Conservation (phyloP, 2,113 vertebrate genomes). For the Dromaius novaehollandiae region DNA sequence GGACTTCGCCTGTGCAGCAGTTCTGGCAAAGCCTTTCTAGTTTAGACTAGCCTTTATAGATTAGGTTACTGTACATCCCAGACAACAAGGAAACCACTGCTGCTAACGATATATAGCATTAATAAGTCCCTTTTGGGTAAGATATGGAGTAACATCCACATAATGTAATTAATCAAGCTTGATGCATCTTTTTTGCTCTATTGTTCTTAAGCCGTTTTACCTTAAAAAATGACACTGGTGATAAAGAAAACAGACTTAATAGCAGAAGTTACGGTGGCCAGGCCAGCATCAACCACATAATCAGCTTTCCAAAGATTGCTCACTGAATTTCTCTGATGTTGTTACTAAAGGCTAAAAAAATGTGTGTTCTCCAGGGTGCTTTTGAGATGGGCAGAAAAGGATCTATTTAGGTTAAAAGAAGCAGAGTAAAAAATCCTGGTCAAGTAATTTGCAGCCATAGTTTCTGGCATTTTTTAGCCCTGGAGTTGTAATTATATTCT, state of each 20-base stretch:
- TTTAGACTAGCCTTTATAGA: neutral
- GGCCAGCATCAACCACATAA: neutral
- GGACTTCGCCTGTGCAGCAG: neutral
- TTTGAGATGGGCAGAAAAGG: neutral
- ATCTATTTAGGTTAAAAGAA: neutral
- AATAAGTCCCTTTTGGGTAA: neutral
- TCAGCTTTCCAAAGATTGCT: neutral
- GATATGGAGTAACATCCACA: neutral
- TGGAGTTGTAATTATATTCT: neutral
- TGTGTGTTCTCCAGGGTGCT: neutral
- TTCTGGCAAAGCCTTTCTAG: neutral
- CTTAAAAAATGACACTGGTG: neutral
- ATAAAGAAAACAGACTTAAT: neutral
- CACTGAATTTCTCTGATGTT: neutral
- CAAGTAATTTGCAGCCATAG: constrained; percentile 14
- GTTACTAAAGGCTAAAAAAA: neutral
- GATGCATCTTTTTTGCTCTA: neutral
- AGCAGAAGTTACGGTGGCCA: neutral
- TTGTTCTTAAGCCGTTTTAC: neutral
- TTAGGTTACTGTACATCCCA: neutral
- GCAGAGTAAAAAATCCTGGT: neutral
- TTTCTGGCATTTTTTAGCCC: neutral
- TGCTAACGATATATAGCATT: neutral
- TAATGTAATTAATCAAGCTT: neutral
- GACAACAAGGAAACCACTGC: neutral